Evolutionary conservation across 2,797 vertebrate species (phyloP), one percentile per base, ranked within the genome.

Genomic region (Sphenodon punctatus): DNA sequence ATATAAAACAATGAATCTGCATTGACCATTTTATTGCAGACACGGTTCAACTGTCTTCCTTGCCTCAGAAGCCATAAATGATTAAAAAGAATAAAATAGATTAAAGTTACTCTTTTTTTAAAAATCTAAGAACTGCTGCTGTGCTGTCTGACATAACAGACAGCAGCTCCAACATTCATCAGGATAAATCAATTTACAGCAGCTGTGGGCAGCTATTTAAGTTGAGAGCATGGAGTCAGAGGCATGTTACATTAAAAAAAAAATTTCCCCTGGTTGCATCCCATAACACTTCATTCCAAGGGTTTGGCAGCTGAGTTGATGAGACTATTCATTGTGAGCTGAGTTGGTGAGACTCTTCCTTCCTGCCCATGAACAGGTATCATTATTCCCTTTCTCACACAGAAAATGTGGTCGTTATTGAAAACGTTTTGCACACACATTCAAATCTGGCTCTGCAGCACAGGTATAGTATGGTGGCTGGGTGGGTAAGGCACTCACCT

Each of bases 211-310:
- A 60, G 61, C 77, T 77, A 53, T 75, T 71, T 67, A 64, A 32
- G 68, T 75, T 74, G 82, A 78, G 85, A 1, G 89, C 87, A 84
- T n/a, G 20, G 61, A 91, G 87, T 85, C 92, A 90, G 91, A 78
- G 59, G 75, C 81, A 59, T 55, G 51, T 48, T 60, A n/a, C n/a
- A n/a, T n/a, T n/a, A 72, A 80, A 74, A 56, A 67, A 71, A 80
- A 76, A 77, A 87, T 45, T 79, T 56, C 22, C 61, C 49, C 20
- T n/a, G 41, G 42, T 32, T 10, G 1, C 63, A 58, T 23, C 34
- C 25, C 2, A 27, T 43, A 23, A 61, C 41, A 49, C 66, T 46
- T 36, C 66, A 81, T 61, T 64, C 27, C 34, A 6, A 1, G 30
- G n/a, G 32, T 71, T 80, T 43, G 45, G 34, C 58, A 66, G 30